Evolutionary conservation across 2,797 vertebrate species (phyloP).

Genomic region (Chiloscyllium punctatum): DNA sequence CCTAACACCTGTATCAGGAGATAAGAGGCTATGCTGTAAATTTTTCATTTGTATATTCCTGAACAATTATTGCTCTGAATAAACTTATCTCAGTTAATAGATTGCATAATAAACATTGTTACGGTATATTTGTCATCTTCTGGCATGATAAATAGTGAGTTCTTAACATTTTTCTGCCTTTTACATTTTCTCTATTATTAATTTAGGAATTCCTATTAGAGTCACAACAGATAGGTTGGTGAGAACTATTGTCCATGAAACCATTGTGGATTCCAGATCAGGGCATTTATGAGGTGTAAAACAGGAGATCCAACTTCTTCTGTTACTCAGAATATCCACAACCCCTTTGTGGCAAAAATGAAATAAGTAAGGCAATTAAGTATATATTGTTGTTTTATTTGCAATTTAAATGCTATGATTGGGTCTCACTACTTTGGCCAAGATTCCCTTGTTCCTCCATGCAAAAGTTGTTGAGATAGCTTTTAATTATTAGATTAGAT

Average conservation of each 20-base stretch:
- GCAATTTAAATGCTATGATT: background rate
- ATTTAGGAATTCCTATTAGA: background rate
- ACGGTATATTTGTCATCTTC: background rate
- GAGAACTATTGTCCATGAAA: background rate
- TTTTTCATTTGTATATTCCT: conserved; percentile 23
- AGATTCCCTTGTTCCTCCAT: background rate
- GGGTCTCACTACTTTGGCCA: background rate
- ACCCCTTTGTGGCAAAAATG: no score
- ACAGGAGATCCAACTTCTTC: no score
- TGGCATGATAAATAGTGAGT: background rate
- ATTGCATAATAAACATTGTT: background rate
- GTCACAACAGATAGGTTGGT: background rate
- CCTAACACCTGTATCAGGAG: conserved; percentile 32
- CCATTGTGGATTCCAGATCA: background rate
- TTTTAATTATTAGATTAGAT: no score
- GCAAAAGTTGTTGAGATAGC: no score
- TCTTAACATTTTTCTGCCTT: background rate
- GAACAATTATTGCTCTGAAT: conserved; percentile 11
- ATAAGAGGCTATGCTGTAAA: conserved; percentile 24
- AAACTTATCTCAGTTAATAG: conserved; percentile 5
- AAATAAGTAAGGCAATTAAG: background rate
- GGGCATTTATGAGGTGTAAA: background rate
- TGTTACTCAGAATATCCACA: no score
- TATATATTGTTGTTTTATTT: background rate
- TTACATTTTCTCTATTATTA: background rate